These are phyloP conservation scores for Panagrolaimus sp. DNA, from an alignment of 1,140 invertebrate species.

Conservation along the genomic window DNA sequence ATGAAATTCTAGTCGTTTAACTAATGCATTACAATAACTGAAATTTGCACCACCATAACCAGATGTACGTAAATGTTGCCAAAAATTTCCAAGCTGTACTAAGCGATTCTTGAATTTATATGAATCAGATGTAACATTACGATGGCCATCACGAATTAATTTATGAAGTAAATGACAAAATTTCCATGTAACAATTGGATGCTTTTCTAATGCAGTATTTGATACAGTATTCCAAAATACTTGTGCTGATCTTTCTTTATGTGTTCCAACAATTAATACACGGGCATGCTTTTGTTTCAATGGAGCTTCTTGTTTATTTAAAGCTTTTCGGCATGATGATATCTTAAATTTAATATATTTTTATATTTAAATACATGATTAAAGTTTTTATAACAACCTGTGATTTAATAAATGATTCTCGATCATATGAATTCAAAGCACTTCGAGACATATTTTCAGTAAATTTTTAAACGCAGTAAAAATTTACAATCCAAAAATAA, in stretches of 20 bases:
- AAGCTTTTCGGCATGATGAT: conserved; percentile 51
- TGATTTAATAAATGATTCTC: conserved; percentile 44
- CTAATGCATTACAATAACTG: conserved; percentile 61
- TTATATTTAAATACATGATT: too few relatives aligned
- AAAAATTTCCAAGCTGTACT: conserved; percentile 51
- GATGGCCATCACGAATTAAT: conserved; percentile 85
- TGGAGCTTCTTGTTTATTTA: conserved; percentile 54
- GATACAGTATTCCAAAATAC: conserved; percentile 55
- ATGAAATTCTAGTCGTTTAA: conserved; percentile 87
- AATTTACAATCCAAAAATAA: too few relatives aligned
- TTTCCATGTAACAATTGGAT: conserved; percentile 89
- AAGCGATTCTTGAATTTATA: conserved; percentile 30
- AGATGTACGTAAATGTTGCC: conserved; percentile 53
- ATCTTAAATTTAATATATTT: conserved; percentile 38
- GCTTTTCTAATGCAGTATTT: conserved; percentile 54
- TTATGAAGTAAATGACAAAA: conserved; percentile 96
- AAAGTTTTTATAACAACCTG: conserved; percentile 27
- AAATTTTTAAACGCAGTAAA: too few relatives aligned
- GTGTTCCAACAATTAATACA: conserved; percentile 54
- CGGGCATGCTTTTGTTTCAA: conserved; percentile 57
- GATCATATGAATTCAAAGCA: conserved; percentile 30
- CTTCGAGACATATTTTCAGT: conserved; percentile 25
- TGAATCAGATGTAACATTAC: conserved; percentile 60
- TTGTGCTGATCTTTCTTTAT: conserved; percentile 49
- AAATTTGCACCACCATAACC: conserved; percentile 47